Percentiles rank a stretch among this genome's conserved stretches.
phyloP scores from a whole-genome alignment of 2,113 vertebrate species.

The Lycaon pictus region DNA sequence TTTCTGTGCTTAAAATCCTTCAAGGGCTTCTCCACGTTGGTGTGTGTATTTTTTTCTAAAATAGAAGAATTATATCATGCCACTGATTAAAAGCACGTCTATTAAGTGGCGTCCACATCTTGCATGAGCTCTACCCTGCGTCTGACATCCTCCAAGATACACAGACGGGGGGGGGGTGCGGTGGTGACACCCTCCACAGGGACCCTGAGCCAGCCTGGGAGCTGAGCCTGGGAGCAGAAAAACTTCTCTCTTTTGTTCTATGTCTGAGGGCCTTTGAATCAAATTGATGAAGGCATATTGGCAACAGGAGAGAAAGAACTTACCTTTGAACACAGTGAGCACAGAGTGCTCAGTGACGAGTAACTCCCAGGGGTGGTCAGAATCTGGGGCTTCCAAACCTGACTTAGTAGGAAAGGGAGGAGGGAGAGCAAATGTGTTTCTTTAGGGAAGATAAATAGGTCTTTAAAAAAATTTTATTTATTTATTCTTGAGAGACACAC shows the following conservation, averaged over 20 bases:
- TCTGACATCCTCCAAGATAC: accelerated
- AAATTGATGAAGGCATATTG: neutral
- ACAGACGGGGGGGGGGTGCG: too few species aligned
- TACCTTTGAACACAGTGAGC: accelerated
- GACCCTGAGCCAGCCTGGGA: accelerated
- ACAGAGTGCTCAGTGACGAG: accelerated
- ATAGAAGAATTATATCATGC: neutral
- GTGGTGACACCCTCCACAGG: neutral
- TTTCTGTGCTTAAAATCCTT: neutral
- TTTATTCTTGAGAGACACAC: too few species aligned
- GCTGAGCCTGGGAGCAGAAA: too few species aligned
- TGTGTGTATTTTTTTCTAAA: neutral
- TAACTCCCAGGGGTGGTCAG: accelerated
- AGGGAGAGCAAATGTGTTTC: neutral
- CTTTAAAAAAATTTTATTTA: too few species aligned
- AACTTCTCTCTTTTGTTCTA: accelerated
- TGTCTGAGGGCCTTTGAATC: neutral
- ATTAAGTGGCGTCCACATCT: neutral
- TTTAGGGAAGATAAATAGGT: neutral
- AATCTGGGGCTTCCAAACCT: too few species aligned
- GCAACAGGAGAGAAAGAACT: too few species aligned
- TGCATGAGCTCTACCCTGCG: neutral
- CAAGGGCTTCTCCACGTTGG: neutral
- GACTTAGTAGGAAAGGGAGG: neutral
- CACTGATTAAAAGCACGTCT: neutral